Conservation (phyloP, 2,888 invertebrate species). For the Clepsis dumicolana region DNA sequence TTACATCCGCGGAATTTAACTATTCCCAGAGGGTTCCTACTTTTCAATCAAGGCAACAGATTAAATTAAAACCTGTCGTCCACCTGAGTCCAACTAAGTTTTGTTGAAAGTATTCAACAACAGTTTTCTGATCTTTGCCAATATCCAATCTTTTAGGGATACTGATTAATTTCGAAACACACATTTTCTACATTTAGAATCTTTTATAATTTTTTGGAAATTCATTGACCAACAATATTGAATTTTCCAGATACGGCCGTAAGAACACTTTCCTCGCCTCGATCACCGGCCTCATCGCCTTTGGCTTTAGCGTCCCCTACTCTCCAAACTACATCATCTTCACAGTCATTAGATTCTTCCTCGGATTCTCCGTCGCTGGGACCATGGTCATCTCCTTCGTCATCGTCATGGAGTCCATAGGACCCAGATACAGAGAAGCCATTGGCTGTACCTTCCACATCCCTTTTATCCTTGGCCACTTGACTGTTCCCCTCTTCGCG, state of each 20-base stretch:
- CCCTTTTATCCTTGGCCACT: constrained; percentile 89
- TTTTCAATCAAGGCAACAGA: no score
- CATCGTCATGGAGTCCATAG: constrained; percentile 88
- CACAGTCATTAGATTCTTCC: constrained; percentile 88
- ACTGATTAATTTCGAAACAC: no score
- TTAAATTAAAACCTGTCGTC: no score
- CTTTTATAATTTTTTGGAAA: no score
- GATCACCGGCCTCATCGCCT: constrained; percentile 87
- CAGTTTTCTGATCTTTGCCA: no score
- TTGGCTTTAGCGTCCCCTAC: constrained; percentile 89
- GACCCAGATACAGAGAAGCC: constrained; percentile 81
- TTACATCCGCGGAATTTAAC: no score
- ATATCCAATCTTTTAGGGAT: no score
- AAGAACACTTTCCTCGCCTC: constrained; percentile 90
- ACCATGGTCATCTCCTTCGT: constrained; percentile 93
- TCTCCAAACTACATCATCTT: constrained; percentile 87
- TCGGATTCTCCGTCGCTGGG: constrained; percentile 92
- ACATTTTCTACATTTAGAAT: no score
- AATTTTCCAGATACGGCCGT: constrained; percentile 89
- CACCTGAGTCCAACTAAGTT: no score
- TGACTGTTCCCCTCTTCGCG: constrained; percentile 87
- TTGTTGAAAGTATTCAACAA: no score
- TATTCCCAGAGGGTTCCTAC: no score
- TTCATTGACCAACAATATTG: neutral
- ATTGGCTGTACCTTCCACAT: constrained; percentile 89